Evolutionary conservation across 2,888 invertebrate genomes (phyloP).

Genomic region (Thera obeliscata): DNA sequence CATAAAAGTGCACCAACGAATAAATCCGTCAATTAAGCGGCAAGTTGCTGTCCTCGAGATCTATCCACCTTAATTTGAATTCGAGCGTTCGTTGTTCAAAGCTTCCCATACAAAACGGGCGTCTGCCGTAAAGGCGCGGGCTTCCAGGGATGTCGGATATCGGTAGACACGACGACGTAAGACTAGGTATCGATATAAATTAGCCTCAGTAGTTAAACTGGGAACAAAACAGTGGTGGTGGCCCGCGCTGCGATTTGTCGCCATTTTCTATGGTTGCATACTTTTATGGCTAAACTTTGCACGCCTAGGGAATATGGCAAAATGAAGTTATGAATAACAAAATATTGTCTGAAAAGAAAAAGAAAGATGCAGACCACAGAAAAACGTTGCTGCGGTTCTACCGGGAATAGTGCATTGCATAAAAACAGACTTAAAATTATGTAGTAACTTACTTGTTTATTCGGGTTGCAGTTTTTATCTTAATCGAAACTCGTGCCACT

Average conservation of each 20-base stretch:
- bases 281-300: constrained; percentile 27
- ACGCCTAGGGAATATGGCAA: constrained; percentile 22
- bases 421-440: constrained; percentile 2
- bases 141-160: constrained; percentile 30
- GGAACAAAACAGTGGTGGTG: constrained; percentile 76
- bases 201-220: constrained; percentile 68
- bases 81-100: constrained; percentile 35
- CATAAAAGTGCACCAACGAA: constrained; percentile 23
- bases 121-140: constrained; percentile 27
- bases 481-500: too few species aligned
- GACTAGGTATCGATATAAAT: constrained; percentile 71
- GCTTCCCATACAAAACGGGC: constrained; percentile 34
- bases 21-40: constrained; percentile 33
- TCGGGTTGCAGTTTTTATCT: not conserved
- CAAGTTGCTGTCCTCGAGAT: constrained; percentile 29
- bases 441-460: not conserved
- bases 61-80: constrained; percentile 36
- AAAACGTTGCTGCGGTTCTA: constrained; percentile 19
- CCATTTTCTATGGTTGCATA: constrained; percentile 25
- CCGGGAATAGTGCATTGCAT: constrained; percentile 18
- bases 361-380: constrained; percentile 21
- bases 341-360: constrained; percentile 24
- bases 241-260: constrained; percentile 45
- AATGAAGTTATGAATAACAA: constrained; percentile 33
- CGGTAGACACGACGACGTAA: constrained; percentile 33